Evolutionary conservation across 2,888 invertebrate genomes (phyloP).

Genomic region (Uloborus plumipes): DNA sequence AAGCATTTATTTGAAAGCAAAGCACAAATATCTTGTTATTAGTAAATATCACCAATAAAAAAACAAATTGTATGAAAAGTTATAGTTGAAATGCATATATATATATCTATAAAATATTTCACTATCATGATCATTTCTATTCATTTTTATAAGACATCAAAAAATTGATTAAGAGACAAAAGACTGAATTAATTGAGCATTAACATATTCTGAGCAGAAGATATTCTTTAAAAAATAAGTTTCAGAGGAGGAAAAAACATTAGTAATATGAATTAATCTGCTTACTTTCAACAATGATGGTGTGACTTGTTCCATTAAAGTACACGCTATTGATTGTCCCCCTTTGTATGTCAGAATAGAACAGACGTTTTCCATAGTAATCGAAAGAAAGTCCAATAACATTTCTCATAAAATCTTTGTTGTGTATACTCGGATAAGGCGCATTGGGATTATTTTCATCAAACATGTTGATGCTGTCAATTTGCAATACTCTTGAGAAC

Average conservation of each 20-base stretch:
- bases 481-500: conserved; percentile 84
- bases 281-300: conserved; percentile 79
- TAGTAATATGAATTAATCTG: conserved; percentile 49
- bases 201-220: not conserved
- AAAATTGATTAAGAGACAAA: too few species aligned
- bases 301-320: conserved; percentile 84
- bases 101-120: too few species aligned
- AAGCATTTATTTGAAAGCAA: too few species aligned
- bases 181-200: too few species aligned
- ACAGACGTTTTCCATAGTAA: conserved; percentile 79
- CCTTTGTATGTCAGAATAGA: conserved; percentile 90
- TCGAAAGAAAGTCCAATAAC: conserved; percentile 88
- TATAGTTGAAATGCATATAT: too few species aligned
- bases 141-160: too few species aligned
- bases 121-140: too few species aligned
- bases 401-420: conserved; percentile 83
- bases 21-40: too few species aligned
- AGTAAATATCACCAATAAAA: too few species aligned
- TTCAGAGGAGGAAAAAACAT: not conserved
- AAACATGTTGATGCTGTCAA: conserved; percentile 85
- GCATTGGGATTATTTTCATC: conserved; percentile 82
- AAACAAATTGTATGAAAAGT: too few species aligned
- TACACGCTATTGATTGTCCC: conserved; percentile 85
- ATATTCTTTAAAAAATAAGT: not conserved
- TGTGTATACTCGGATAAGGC: conserved; percentile 82